Evolutionary conservation across 1,140 invertebrate genomes (phyloP).

Genomic region (Chrysopa pallens): DNA sequence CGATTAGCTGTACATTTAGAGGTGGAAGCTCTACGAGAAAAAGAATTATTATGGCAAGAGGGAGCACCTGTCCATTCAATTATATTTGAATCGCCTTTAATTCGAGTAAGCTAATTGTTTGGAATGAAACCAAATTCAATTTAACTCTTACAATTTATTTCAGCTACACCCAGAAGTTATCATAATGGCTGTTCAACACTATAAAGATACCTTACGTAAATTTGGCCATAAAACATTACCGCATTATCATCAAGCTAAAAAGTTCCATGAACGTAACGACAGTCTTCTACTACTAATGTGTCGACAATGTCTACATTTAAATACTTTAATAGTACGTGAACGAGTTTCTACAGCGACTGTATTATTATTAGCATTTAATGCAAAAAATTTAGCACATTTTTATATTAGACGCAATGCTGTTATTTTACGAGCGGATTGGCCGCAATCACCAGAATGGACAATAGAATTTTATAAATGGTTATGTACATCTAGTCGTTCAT

Average conservation of each 20-base stretch:
- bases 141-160: constrained; percentile 5
- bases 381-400: constrained; percentile 41
- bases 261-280: constrained; percentile 47
- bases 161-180: constrained; percentile 27
- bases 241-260: constrained; percentile 32
- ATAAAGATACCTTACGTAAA: constrained; percentile 30
- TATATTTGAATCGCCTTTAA: constrained; percentile 41
- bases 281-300: constrained; percentile 36
- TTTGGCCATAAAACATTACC: constrained; percentile 46
- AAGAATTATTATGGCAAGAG: constrained; percentile 33
- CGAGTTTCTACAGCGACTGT: constrained; percentile 63
- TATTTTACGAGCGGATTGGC: constrained; percentile 52
- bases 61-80: constrained; percentile 45
- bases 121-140: neutral
- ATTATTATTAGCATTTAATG: constrained; percentile 47
- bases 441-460: constrained; percentile 39
- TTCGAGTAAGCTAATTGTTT: constrained; percentile 27
- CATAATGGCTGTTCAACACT: constrained; percentile 34
- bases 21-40: constrained; percentile 29
- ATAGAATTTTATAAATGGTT: constrained; percentile 50
- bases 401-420: constrained; percentile 55
- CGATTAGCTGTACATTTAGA: constrained; percentile 34
- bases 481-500: constrained; percentile 34
- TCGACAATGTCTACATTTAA: constrained; percentile 38
- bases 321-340: constrained; percentile 53